phyloP scores from a whole-genome alignment of 1,140 invertebrate genomes.

The Brachystomella parvula region DNA sequence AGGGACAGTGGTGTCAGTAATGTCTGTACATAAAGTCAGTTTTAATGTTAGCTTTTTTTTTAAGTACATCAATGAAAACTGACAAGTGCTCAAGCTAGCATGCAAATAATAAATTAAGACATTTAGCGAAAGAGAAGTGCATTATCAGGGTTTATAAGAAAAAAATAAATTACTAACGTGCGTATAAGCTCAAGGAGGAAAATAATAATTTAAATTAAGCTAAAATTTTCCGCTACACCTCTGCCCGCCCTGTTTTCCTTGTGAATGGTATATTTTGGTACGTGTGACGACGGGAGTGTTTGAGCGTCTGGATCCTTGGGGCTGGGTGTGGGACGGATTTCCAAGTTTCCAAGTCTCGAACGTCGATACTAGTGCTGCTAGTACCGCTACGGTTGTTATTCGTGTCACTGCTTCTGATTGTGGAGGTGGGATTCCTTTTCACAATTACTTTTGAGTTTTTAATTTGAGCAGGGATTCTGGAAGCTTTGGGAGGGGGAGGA shows the following conservation, averaged over 20 bases:
- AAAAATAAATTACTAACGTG: not conserved
- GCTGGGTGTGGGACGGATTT: slow-evolving; percentile 35
- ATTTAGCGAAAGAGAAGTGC: not conserved
- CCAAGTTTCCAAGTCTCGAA: not conserved
- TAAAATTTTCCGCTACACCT: slow-evolving; percentile 33
- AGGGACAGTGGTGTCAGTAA: slow-evolving; percentile 38
- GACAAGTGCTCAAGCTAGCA: not conserved
- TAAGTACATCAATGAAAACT: not conserved
- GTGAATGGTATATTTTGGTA: slow-evolving; percentile 42
- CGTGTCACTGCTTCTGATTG: not conserved
- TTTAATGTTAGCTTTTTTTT: slow-evolving; percentile 6
- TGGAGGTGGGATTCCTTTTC: not conserved
- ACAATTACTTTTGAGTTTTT: not conserved
- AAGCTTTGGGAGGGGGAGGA: slow-evolving; percentile 10
- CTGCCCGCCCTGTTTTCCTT: slow-evolving; percentile 35
- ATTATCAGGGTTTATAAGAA: not conserved
- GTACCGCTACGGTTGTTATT: slow-evolving; percentile 10
- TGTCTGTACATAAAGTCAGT: slow-evolving; percentile 23
- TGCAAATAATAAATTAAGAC: not conserved
- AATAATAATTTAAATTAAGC: slow-evolving; percentile 4
- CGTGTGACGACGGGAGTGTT: slow-evolving; percentile 36
- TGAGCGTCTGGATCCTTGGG: slow-evolving; percentile 37
- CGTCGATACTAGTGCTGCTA: not conserved
- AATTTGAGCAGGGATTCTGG: slow-evolving; percentile 22
- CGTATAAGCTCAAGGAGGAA: not conserved